Percentiles rank a stretch among this genome's conserved stretches.
Evolutionary conservation across 2,797 vertebrate genomes (phyloP).

Genomic region (Schizopygopsis malacanthus): DNA sequence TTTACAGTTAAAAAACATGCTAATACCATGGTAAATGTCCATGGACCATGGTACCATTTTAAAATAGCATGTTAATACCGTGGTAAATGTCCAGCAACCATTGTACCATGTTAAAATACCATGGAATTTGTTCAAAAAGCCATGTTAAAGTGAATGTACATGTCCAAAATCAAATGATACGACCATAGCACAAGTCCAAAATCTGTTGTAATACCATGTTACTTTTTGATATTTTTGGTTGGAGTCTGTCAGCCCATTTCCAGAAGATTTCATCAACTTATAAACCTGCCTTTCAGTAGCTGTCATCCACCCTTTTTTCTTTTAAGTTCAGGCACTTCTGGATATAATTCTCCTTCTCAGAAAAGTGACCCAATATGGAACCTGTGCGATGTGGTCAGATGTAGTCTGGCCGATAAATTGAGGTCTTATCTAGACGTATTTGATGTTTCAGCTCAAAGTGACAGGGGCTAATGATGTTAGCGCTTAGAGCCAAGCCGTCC

Average conservation of each 20-base stretch:
- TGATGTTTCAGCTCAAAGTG: constrained; percentile 52
- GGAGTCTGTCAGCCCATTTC: not conserved
- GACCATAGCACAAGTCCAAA: not conserved
- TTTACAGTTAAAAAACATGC: not conserved
- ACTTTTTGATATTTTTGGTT: not conserved
- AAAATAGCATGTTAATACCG: not conserved
- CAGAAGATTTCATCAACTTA: not conserved
- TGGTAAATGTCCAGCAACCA: not conserved
- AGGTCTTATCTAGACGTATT: constrained; percentile 53
- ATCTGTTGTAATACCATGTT: not conserved
- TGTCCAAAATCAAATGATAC: not conserved
- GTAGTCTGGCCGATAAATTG: constrained; percentile 46
- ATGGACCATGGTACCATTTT: not conserved
- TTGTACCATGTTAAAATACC: not conserved
- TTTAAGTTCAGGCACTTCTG: not conserved
- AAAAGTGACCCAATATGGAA: constrained; percentile 39
- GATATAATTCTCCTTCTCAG: constrained; percentile 31
- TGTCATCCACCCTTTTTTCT: not conserved
- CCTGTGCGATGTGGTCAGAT: constrained; percentile 35
- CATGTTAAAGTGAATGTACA: not conserved
- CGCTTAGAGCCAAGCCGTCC: constrained; percentile 32
- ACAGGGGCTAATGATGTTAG: constrained; percentile 60
- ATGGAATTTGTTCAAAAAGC: not conserved
- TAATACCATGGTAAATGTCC: too few species aligned
- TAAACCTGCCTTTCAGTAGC: constrained; percentile 1